phyloP scores from a whole-genome alignment of 2,797 vertebrate genomes.

The Balearica regulorum region DNA sequence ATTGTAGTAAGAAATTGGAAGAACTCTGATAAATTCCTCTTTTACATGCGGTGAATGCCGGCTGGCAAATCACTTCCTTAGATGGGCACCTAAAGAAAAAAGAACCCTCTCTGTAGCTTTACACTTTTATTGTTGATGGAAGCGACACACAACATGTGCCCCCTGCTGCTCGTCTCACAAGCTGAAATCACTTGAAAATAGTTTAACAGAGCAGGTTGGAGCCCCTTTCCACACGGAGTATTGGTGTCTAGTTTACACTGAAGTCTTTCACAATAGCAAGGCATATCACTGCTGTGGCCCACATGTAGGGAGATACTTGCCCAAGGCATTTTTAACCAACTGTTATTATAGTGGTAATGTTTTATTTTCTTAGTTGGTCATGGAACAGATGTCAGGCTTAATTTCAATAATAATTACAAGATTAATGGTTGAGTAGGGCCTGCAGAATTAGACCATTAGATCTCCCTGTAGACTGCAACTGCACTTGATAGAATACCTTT shows the following conservation, averaged over 20 bases:
- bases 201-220: not conserved
- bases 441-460: not conserved
- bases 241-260: not conserved
- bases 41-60: not conserved
- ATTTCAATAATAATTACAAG: not conserved
- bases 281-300: not conserved
- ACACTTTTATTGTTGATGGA: not conserved
- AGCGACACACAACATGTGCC: not conserved
- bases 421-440: not conserved
- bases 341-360: not conserved
- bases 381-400: not conserved
- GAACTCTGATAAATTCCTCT: not conserved
- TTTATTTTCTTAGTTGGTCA: not conserved
- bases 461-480: not conserved
- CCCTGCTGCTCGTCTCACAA: not conserved
- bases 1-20: not conserved
- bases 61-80: not conserved
- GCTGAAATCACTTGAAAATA: not conserved
- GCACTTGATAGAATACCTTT: not conserved
- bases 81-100: not conserved
- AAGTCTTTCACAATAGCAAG: not conserved
- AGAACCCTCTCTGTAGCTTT: not conserved
- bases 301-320: not conserved
- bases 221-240: not conserved
- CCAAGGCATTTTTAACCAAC: not conserved